These are phyloP conservation scores for Nylanderia fulva DNA, from an alignment of 1,140 invertebrate species.

Conservation along the genomic window DNA sequence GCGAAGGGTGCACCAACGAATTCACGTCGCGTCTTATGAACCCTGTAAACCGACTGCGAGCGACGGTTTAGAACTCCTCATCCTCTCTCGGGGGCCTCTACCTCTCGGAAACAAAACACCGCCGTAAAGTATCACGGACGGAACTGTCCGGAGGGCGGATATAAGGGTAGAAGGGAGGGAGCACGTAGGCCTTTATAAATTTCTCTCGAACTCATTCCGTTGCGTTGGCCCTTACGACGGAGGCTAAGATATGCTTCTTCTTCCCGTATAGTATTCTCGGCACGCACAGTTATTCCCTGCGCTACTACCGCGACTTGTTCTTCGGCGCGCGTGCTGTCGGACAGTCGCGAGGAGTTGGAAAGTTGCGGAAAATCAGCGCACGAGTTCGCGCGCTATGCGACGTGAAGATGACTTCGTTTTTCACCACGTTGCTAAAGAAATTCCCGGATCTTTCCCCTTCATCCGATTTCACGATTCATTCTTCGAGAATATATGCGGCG, in stretches of 20 bases:
- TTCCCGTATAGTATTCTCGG: conserved; percentile 78
- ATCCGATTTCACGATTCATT: background rate
- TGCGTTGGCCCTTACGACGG: conserved; percentile 35
- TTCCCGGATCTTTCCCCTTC: conserved; percentile 5
- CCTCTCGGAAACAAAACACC: conserved; percentile 79
- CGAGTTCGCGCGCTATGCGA: conserved; percentile 38
- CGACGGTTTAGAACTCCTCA: conserved; percentile 78
- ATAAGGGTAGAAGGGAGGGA: conserved; percentile 62
- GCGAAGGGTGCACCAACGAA: conserved; percentile 49
- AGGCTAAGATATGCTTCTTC: conserved; percentile 73
- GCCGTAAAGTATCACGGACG: conserved; percentile 78
- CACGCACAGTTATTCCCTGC: conserved; percentile 73
- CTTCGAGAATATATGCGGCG: background rate
- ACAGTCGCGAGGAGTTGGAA: conserved; percentile 47
- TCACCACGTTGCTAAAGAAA: background rate
- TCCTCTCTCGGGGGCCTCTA: background rate
- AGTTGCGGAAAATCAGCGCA: conserved; percentile 45
- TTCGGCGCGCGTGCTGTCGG: conserved; percentile 44
- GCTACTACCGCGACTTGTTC: conserved; percentile 53
- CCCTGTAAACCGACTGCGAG: conserved; percentile 82
- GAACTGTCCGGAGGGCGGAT: conserved; percentile 38
- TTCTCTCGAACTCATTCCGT: conserved; percentile 75
- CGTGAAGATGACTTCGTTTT: conserved; percentile 28
- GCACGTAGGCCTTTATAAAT: conserved; percentile 84
- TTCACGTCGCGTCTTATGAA: conserved; percentile 79